These are phyloP conservation scores for Venusia cambrica DNA, from an alignment of 2,888 invertebrate species.

Conservation along the genomic window DNA sequence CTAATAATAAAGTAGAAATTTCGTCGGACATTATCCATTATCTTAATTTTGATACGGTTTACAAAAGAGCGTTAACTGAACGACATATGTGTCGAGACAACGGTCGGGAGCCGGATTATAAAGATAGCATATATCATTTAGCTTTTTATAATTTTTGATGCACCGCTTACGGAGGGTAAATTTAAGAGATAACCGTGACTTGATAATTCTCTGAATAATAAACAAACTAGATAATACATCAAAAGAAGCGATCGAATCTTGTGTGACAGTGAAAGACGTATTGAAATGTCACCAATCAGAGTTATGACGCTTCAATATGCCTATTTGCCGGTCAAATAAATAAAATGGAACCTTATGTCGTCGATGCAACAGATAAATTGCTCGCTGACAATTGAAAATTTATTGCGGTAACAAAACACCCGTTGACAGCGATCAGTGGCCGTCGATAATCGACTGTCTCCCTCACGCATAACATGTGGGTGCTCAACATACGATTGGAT, in stretches of 20 bases:
- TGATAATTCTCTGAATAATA: conserved; percentile 14
- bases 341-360: conserved; percentile 25
- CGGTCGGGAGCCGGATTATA: conserved; percentile 40
- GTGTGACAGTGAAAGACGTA: conserved; percentile 23
- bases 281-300: conserved; percentile 22
- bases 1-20: conserved; percentile 70
- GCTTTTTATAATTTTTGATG: conserved; percentile 26
- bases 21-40: conserved; percentile 73
- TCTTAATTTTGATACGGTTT: conserved; percentile 77
- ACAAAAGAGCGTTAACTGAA: conserved; percentile 73
- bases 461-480: conserved; percentile 57
- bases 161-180: conserved; percentile 27
- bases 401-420: conserved; percentile 48
- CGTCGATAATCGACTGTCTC: conserved; percentile 68
- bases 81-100: conserved; percentile 60
- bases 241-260: conserved; percentile 6
- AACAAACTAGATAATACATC: conserved; percentile 14
- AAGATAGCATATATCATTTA: conserved; percentile 40
- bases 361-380: conserved; percentile 27
- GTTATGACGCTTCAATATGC: conserved; percentile 11
- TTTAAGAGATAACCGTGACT: conserved; percentile 20
- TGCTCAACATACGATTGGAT: conserved; percentile 44
- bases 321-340: conserved; percentile 10
- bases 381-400: conserved; percentile 40
- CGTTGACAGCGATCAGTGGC: conserved; percentile 66